Conservation (phyloP, 2,113 vertebrate genomes). For the Mormyrus lacerda region DNA sequence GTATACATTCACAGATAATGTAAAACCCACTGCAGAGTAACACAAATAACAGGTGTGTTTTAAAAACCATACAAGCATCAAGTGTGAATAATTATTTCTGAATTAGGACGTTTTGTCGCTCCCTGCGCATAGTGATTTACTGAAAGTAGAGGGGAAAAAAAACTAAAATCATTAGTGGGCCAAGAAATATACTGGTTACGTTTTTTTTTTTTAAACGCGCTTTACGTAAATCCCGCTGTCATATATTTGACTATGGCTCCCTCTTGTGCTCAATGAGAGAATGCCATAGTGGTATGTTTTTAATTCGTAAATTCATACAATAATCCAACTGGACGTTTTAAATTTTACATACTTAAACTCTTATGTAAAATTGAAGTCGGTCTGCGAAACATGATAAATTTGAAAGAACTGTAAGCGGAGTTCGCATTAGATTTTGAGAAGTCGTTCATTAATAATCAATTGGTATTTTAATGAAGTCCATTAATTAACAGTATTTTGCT, state of each 20-base stretch:
- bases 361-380: not conserved
- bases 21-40: not conserved
- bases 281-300: not conserved
- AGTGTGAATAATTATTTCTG: not conserved
- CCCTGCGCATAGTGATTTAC: not conserved
- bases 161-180: not conserved
- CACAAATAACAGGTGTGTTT: not conserved
- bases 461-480: not conserved
- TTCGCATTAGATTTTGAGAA: not conserved
- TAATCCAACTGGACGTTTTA: not conserved
- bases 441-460: not conserved
- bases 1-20: not conserved
- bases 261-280: conserved; percentile 32
- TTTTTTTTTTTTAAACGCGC: not conserved
- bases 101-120: not conserved
- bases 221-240: not conserved
- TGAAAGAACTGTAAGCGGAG: not conserved
- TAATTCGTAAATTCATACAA: not conserved
- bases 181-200: not conserved
- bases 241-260: conserved; percentile 28
- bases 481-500: not conserved
- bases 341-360: not conserved
- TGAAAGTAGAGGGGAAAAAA: not conserved
- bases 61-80: not conserved
- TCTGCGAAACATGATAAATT: not conserved